A percentile compares a stretch with the other conserved stretches of the same genome.
phyloP scores from a whole-genome alignment of 1,140 invertebrate species.

The Drosophila subpulchrella region DNA sequence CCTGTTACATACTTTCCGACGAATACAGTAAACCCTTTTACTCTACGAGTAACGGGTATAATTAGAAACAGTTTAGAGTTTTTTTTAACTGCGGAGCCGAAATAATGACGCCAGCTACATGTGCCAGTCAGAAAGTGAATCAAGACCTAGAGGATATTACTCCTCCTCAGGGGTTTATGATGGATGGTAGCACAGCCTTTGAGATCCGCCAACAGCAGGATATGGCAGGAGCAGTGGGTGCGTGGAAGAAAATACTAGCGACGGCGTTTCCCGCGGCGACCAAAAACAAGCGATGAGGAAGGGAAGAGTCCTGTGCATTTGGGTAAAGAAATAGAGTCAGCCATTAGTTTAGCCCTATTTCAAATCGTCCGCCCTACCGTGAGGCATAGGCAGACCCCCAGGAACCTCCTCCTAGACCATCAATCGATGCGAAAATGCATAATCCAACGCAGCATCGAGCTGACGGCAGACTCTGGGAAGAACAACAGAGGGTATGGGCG shows the following conservation, averaged over 20 bases:
- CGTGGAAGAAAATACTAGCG: neutral
- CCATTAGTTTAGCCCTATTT: neutral
- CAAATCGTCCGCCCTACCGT: neutral
- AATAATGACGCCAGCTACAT: neutral
- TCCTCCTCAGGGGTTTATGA: neutral
- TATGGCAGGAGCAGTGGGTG: neutral
- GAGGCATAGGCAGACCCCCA: neutral
- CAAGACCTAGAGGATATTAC: neutral
- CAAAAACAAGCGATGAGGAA: constrained; percentile 1
- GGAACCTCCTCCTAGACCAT: neutral
- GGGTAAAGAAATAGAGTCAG: neutral
- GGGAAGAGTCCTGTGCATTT: neutral
- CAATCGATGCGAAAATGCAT: neutral
- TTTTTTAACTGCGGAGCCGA: neutral
- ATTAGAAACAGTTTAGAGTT: constrained; percentile 1
- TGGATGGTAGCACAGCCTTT: constrained; percentile 1
- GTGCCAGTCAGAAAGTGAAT: neutral
- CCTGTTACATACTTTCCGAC: too few species aligned
- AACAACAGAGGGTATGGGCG: constrained; percentile 2
- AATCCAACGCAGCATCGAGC: neutral
- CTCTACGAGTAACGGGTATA: too few species aligned
- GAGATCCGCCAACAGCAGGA: neutral
- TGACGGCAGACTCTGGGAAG: too few species aligned
- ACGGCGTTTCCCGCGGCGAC: neutral
- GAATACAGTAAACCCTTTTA: too few species aligned